Base-by-base conservation (phyloP, 2,888 invertebrate species). In the Eulithis testata region DNA sequence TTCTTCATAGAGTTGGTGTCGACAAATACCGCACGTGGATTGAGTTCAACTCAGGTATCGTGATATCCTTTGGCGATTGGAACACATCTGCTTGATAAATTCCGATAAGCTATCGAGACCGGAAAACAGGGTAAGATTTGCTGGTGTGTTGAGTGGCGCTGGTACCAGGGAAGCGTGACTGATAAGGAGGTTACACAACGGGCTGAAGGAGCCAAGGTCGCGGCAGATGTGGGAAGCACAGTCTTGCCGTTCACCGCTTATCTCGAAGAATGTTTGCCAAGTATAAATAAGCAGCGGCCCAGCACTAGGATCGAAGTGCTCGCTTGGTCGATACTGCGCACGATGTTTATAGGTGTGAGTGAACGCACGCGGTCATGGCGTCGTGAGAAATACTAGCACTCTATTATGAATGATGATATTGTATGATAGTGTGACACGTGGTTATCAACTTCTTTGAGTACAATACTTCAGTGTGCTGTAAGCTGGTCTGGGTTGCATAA, bases 221-320 rank as follows among this genome's bases (percentile, higher is more conserved):
- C 79, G 81, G 86, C 91, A 91, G 93, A 90, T 91, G 91, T 90
- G 90, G 89, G 90, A 90, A 90, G 89, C 85, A 91, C 87, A 92
- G 84, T 84, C 88, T 78, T 81, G 83, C 79, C 88, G 88, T 91
- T 91, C 84, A 91, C 80, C 71, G 83, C 88, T 90, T 91, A 91
- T 93, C 91, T 85, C 74, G 71, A 73, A 74, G 78, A 83, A 81
- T 90, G 89, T 93, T 92, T 90, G 86, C 85, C 73, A 76, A 85
- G 82, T 80, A 83, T 86, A 90, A 92, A 93, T 87, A 93, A 86
- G 86, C 85, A 86, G 83, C 84, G 80, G 78, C 73, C 72, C 76
- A 73, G 71, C 73, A 75, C 75, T 70, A 72, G 79, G 82, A 79
- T 79, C 81, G 78, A 76, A 80, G 79, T 78, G 76, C 78, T 75